phyloP scores from a whole-genome alignment of 1,140 invertebrate species.

The Ladona fulva region DNA sequence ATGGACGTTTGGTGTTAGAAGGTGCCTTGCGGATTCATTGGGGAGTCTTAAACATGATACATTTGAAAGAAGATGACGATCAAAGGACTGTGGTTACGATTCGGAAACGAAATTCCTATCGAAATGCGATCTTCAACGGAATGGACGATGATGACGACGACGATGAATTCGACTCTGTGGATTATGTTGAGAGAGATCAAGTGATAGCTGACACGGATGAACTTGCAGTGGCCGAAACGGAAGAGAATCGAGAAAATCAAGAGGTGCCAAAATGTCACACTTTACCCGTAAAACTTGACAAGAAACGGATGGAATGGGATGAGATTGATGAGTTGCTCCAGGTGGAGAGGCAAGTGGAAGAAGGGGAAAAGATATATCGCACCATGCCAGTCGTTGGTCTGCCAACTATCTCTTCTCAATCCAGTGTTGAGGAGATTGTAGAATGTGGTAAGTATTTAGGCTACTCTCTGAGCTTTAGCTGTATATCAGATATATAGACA shows the following conservation, averaged over 20 bases:
- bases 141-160: neutral
- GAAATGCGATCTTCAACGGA: slow-evolving; percentile 29
- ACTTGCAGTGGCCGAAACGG: neutral
- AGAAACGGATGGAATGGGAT: slow-evolving; percentile 54
- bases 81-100: slow-evolving; percentile 63
- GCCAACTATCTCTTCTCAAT: slow-evolving; percentile 38
- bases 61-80: slow-evolving; percentile 80
- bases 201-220: slow-evolving; percentile 3
- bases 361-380: slow-evolving; percentile 56
- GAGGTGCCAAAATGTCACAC: slow-evolving; percentile 34
- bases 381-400: slow-evolving; percentile 56
- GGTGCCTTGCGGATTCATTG: slow-evolving; percentile 73
- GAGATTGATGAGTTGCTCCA: slow-evolving; percentile 59
- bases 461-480: too few species aligned
- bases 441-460: neutral
- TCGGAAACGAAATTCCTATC: slow-evolving; percentile 57
- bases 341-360: slow-evolving; percentile 55
- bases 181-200: neutral
- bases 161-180: neutral
- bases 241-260: neutral
- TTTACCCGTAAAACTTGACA: slow-evolving; percentile 56
- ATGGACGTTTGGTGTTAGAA: slow-evolving; percentile 67
- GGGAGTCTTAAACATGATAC: slow-evolving; percentile 74
- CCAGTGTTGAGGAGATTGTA: slow-evolving; percentile 35
- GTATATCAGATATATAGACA: too few species aligned